Conservation (phyloP, 2,888 invertebrate genomes). For the Sarcophaga carnaria region DNA sequence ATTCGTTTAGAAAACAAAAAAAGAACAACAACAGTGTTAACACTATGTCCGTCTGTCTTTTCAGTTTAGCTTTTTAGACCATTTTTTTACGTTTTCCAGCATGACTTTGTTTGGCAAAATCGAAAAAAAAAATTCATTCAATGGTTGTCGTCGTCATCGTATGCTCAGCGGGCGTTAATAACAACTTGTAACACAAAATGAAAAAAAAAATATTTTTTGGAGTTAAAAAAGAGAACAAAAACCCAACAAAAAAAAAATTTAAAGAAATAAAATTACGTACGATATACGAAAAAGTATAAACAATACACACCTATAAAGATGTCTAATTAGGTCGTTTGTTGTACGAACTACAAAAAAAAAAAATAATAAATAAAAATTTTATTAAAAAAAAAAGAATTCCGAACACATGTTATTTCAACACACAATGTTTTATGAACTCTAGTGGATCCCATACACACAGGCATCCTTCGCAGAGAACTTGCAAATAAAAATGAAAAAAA, state of each 20-base stretch:
- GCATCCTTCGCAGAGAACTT: constrained; percentile 8
- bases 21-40: too few species aligned
- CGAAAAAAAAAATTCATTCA: neutral
- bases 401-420: constrained; percentile 50
- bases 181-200: constrained; percentile 36
- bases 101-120: too few species aligned
- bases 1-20: too few species aligned
- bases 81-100: too few species aligned
- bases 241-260: constrained; percentile 18
- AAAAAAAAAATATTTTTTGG: constrained; percentile 5
- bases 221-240: too few species aligned
- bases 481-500: neutral
- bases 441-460: neutral
- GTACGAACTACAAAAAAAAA: neutral
- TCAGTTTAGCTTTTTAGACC: neutral
- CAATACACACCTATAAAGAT: constrained; percentile 68
- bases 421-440: neutral
- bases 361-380: constrained; percentile 12
- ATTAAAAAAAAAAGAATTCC: constrained; percentile 8
- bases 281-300: constrained; percentile 13
- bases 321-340: constrained; percentile 65
- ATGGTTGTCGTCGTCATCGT: neutral
- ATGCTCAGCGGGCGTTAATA: constrained; percentile 63
- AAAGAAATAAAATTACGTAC: neutral
- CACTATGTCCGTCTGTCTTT: neutral